Evolutionary conservation across 2,888 invertebrate species (phyloP).

Genomic region (Oxycera nigricornis): DNA sequence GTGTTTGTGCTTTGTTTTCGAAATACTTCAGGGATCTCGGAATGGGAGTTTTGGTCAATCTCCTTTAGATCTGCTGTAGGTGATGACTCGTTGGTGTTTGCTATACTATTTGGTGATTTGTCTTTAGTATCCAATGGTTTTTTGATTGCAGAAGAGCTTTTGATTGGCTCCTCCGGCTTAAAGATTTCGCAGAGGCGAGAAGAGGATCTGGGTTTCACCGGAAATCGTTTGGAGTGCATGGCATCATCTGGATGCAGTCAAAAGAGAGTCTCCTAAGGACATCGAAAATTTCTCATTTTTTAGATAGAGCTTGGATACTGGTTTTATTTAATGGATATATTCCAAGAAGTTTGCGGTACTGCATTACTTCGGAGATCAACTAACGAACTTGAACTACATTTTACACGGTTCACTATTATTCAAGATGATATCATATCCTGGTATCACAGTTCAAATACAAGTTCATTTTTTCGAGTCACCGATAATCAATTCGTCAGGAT

Average conservation of each 20-base stretch:
- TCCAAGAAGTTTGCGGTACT: too few species aligned
- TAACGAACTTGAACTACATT: too few species aligned
- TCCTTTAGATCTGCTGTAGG: background rate
- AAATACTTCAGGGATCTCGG: slow-evolving; percentile 46
- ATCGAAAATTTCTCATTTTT: too few species aligned
- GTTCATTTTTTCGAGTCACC: background rate
- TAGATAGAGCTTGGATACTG: too few species aligned
- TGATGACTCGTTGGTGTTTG: background rate
- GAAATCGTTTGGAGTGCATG: background rate
- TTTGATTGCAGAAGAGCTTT: background rate
- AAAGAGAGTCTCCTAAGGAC: too few species aligned
- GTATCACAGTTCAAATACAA: too few species aligned
- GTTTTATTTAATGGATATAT: too few species aligned
- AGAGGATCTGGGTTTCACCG: background rate
- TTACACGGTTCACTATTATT: too few species aligned
- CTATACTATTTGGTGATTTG: background rate
- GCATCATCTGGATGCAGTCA: too few species aligned
- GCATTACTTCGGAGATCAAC: too few species aligned
- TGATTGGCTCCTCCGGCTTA: background rate
- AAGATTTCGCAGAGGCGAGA: background rate
- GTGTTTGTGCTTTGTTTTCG: slow-evolving; percentile 44
- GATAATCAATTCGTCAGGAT: background rate
- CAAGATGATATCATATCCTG: too few species aligned
- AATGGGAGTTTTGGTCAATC: background rate
- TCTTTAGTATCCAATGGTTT: background rate